phyloP scores from a whole-genome alignment of 2,888 invertebrate species.

The Cheilosia variabilis region DNA sequence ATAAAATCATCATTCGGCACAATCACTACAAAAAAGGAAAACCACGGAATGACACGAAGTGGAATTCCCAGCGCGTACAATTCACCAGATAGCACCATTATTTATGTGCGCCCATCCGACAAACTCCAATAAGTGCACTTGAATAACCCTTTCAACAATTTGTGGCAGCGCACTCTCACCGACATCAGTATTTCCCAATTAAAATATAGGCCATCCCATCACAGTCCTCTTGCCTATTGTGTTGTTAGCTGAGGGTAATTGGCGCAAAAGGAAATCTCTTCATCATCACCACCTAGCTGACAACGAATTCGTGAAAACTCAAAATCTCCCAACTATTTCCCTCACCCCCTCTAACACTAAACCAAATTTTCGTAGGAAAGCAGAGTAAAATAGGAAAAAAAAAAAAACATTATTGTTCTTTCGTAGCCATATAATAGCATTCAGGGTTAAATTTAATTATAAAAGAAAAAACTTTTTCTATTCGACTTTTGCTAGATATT shows the following conservation, averaged over 20 bases:
- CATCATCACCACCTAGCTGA: slow-evolving; percentile 28
- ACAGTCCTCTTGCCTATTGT: slow-evolving; percentile 20
- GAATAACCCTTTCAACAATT: slow-evolving; percentile 34
- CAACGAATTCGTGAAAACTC: slow-evolving; percentile 43
- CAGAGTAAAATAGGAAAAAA: slow-evolving; percentile 11
- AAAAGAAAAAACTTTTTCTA: slow-evolving; percentile 5
- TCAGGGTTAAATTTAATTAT: slow-evolving; percentile 68
- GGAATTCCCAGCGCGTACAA: slow-evolving; percentile 13
- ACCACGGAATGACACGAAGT: slow-evolving; percentile 33
- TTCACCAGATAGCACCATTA: slow-evolving; percentile 35
- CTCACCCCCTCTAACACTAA: background rate
- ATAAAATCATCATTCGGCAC: slow-evolving; percentile 39
- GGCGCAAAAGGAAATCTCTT: slow-evolving; percentile 49
- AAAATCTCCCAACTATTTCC: background rate
- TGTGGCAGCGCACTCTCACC: slow-evolving; percentile 37
- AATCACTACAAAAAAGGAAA: slow-evolving; percentile 23
- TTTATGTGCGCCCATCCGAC: slow-evolving; percentile 39
- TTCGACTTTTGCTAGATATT: slow-evolving; percentile 35
- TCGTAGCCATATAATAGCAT: slow-evolving; percentile 69
- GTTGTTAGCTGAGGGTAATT: slow-evolving; percentile 48
- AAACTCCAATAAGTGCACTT: slow-evolving; percentile 50
- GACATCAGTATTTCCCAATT: slow-evolving; percentile 53
- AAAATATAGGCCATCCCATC: slow-evolving; percentile 42
- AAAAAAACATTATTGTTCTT: slow-evolving; percentile 18
- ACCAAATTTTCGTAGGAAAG: slow-evolving; percentile 22